These are phyloP conservation scores for Clarias batrachus DNA, from an alignment of 2,113 vertebrate genomes.

Conservation along the genomic window DNA sequence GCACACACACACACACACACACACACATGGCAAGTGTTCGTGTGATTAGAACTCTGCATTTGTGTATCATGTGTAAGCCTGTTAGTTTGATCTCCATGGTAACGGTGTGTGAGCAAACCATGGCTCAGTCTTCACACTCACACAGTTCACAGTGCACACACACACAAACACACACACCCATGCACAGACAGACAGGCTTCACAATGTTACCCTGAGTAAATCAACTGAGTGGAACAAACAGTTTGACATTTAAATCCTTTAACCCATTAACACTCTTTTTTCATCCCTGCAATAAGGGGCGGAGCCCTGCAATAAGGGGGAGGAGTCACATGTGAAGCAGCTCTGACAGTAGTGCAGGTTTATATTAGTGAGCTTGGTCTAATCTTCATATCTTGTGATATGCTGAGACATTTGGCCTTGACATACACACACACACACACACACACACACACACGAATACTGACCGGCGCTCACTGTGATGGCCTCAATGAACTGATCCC, in stretches of 20 bases:
- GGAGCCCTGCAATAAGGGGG: background rate
- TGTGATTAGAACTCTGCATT: constrained; percentile 1
- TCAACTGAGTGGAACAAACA: constrained; percentile 37
- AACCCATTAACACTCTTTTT: constrained; percentile 24
- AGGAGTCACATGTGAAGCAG: background rate
- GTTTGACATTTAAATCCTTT: constrained; percentile 49
- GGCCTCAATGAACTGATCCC: constrained; percentile 98
- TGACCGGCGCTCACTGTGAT: constrained; percentile 97
- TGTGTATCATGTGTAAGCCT: constrained; percentile 17
- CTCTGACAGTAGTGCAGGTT: background rate
- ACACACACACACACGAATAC: constrained; percentile 51
- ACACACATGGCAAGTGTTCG: background rate
- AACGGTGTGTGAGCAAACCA: constrained; percentile 32
- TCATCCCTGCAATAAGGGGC: background rate
- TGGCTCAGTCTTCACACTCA: constrained; percentile 21
- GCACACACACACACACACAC: background rate
- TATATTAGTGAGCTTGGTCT: background rate
- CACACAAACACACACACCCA: constrained; percentile 16
- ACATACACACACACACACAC: constrained; percentile 50
- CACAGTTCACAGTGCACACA: constrained; percentile 19
- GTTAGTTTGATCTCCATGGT: constrained; percentile 40
- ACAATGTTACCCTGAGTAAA: constrained; percentile 24
- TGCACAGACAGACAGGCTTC: background rate
- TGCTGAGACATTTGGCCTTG: background rate
- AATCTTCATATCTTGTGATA: background rate